A percentile compares a stretch with the other conserved stretches of the same genome.
These are phyloP conservation scores for Antheraea yamamai DNA, from an alignment of 2,888 invertebrate species.

Conservation along the genomic window DNA sequence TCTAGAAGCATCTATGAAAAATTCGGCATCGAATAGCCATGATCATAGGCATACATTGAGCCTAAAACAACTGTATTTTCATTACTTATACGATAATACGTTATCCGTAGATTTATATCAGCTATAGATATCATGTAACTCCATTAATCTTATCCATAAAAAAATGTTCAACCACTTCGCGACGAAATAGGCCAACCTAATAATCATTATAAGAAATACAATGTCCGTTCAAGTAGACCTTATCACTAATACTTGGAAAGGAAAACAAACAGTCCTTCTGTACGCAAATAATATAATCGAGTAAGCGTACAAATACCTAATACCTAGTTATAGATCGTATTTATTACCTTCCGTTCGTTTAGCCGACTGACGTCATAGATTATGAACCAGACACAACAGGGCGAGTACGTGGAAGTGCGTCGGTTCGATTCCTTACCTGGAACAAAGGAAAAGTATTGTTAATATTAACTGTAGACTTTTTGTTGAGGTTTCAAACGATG, in stretches of 20 bases:
- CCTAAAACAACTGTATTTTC: no score
- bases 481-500: not conserved
- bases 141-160: no score
- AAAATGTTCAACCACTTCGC: no score
- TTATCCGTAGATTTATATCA: no score
- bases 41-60: no score
- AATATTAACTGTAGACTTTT: not conserved
- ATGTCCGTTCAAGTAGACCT: not conserved
- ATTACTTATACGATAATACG: no score
- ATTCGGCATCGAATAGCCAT: no score
- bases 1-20: no score
- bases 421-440: conserved; percentile 22
- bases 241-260: conserved; percentile 4
- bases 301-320: not conserved
- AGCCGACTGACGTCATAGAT: conserved; percentile 1
- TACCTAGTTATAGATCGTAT: not conserved
- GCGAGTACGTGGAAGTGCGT: conserved; percentile 12
- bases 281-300: conserved; percentile 7
- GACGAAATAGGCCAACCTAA: no score
- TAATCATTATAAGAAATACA: not conserved
- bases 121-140: no score
- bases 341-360: not conserved
- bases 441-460: conserved; percentile 19
- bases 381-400: not conserved
- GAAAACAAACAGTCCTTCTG: conserved; percentile 5